These are phyloP conservation scores for Melipona quadrifasciata DNA, from an alignment of 1,140 invertebrate genomes.

Conservation along the genomic window DNA sequence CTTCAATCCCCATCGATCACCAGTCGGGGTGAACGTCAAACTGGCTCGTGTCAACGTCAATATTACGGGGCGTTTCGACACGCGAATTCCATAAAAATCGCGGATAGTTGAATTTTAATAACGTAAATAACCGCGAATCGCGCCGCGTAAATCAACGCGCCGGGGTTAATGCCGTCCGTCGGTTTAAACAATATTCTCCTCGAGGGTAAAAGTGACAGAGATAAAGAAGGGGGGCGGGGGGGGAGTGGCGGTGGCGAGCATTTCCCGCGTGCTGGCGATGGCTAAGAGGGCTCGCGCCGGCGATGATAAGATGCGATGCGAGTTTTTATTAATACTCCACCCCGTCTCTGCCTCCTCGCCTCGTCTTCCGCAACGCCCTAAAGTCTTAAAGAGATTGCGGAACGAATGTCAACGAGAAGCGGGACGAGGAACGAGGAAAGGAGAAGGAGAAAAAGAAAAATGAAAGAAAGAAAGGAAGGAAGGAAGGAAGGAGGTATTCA, in stretches of 20 bases:
- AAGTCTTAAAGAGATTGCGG: conserved; percentile 71
- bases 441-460: background rate
- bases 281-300: conserved; percentile 56
- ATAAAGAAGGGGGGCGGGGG: conserved; percentile 56
- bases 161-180: conserved; percentile 11
- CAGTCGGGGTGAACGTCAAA: background rate
- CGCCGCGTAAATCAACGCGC: conserved; percentile 52
- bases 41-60: background rate
- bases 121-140: conserved; percentile 56
- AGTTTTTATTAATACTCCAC: conserved; percentile 72
- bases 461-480: background rate
- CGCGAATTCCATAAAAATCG: background rate
- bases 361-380: conserved; percentile 38
- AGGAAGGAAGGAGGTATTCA: background rate
- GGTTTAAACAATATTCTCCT: conserved; percentile 66
- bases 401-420: conserved; percentile 46
- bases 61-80: background rate
- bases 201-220: conserved; percentile 59
- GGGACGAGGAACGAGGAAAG: background rate
- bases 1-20: conserved; percentile 1
- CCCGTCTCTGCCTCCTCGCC: conserved; percentile 55
- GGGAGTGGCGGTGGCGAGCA: conserved; percentile 50
- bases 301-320: conserved; percentile 69
- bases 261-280: conserved; percentile 56
- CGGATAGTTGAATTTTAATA: conserved; percentile 29